These are phyloP conservation scores for Zoanthus sociatus DNA, from an alignment of 92 coral and sea anemone species.

Conservation along the genomic window DNA sequence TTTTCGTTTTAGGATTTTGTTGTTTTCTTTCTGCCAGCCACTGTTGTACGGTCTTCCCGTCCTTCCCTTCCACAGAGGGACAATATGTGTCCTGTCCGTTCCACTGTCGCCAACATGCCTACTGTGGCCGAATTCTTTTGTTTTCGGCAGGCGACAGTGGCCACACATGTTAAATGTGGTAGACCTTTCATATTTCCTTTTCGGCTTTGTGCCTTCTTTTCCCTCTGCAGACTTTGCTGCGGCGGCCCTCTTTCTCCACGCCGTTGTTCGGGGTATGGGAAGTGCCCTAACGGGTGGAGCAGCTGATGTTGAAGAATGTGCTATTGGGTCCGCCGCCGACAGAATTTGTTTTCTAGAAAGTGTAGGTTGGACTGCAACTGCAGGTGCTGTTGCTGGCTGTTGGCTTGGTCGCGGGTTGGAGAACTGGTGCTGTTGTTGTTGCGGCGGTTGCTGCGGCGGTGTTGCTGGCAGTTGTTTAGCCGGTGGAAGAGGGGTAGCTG, in stretches of 20 bases:
- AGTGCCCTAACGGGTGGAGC: neutral
- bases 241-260: slow-evolving; percentile 27
- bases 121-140: slow-evolving; percentile 33
- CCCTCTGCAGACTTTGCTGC: neutral
- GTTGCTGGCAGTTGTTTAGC: slow-evolving; percentile 39
- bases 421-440: neutral
- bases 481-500: slow-evolving; percentile 49
- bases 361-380: neutral
- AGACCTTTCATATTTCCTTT: slow-evolving; percentile 39
- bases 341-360: neutral
- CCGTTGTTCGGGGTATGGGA: neutral
- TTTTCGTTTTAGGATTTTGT: neutral
- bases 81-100: slow-evolving; percentile 15
- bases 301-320: neutral
- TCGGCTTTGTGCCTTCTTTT: neutral
- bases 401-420: neutral
- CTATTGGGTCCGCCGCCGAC: neutral
- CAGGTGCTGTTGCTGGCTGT: neutral
- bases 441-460: slow-evolving; percentile 30
- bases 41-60: neutral
- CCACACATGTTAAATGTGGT: slow-evolving; percentile 31
- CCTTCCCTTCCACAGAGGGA: slow-evolving; percentile 1
- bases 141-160: slow-evolving; percentile 25
- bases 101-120: slow-evolving; percentile 18
- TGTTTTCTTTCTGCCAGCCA: slow-evolving; percentile 7